Evolutionary conservation across 2,797 vertebrate genomes (phyloP).

Genomic region (Melanotaenia nigrans): DNA sequence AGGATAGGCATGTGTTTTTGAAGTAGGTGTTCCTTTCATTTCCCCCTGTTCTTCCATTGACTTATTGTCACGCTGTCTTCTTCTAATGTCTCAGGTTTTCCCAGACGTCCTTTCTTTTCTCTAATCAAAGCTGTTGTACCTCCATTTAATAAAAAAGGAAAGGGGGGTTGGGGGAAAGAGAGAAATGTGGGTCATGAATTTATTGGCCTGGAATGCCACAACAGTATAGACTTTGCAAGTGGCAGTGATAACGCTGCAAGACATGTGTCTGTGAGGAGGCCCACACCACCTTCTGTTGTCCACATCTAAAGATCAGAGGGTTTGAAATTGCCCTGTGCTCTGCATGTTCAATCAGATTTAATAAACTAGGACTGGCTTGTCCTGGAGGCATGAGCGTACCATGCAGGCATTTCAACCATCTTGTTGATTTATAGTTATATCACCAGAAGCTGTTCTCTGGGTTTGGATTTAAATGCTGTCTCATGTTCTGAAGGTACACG

Average conservation of each 20-base stretch:
- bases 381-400: constrained; percentile 37
- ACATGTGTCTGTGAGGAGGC: constrained; percentile 69
- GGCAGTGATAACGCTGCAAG: constrained; percentile 66
- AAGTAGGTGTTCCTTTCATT: constrained; percentile 41
- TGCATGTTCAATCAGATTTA: constrained; percentile 62
- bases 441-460: constrained; percentile 18
- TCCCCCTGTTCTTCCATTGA: constrained; percentile 10
- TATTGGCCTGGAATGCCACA: constrained; percentile 71
- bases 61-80: constrained; percentile 7
- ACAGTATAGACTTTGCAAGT: constrained; percentile 65
- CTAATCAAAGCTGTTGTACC: neutral
- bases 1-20: constrained; percentile 43
- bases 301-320: constrained; percentile 70
- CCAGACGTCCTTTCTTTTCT: neutral
- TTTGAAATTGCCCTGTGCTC: constrained; percentile 51
- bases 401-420: constrained; percentile 67
- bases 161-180: neutral
- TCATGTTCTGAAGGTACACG: constrained; percentile 8
- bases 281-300: constrained; percentile 50
- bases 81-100: constrained; percentile 30
- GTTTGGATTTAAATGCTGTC: constrained; percentile 42
- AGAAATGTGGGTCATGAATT: constrained; percentile 63
- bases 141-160: constrained; percentile 19
- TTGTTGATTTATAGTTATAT: constrained; percentile 58
- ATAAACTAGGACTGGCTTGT: constrained; percentile 45